Percentiles rank a stretch among this genome's conserved stretches.
These are phyloP conservation scores for Melanargia galathea DNA, from an alignment of 2,888 invertebrate genomes.

Conservation along the genomic window DNA sequence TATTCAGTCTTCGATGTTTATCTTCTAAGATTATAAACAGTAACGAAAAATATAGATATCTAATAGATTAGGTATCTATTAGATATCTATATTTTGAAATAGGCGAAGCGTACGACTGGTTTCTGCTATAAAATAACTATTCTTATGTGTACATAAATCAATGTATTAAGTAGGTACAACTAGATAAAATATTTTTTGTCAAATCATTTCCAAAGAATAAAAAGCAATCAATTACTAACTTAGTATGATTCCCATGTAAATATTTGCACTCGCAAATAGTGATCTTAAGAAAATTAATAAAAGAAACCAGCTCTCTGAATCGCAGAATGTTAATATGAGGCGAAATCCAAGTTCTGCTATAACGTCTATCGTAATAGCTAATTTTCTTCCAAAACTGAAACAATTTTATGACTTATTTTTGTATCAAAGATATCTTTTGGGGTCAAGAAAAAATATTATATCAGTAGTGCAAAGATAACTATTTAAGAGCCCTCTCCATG, in stretches of 20 bases:
- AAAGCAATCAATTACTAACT: conserved; percentile 48
- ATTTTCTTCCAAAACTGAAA: conserved; percentile 69
- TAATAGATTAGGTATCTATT: too few relatives aligned
- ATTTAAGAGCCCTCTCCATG: too few relatives aligned
- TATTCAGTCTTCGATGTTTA: too few relatives aligned
- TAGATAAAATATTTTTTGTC: too few relatives aligned
- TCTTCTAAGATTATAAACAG: too few relatives aligned
- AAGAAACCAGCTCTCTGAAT: conserved; percentile 69
- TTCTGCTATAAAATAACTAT: too few relatives aligned
- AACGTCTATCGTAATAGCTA: conserved; percentile 54
- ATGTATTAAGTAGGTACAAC: too few relatives aligned
- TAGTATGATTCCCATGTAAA: conserved; percentile 62
- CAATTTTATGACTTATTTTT: background rate
- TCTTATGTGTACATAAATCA: too few relatives aligned
- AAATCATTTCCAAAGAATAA: background rate
- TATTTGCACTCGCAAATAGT: conserved; percentile 60
- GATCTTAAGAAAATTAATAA: conserved; percentile 65
- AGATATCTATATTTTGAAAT: too few relatives aligned
- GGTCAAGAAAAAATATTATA: conserved; percentile 4
- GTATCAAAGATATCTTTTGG: conserved; percentile 4
- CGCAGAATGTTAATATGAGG: conserved; percentile 60
- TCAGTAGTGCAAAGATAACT: conserved; percentile 9
- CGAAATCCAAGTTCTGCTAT: conserved; percentile 55
- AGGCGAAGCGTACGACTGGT: too few relatives aligned
- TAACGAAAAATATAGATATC: too few relatives aligned